phyloP scores from a whole-genome alignment of 2,797 vertebrate species.

The Onychomys torridus region DNA sequence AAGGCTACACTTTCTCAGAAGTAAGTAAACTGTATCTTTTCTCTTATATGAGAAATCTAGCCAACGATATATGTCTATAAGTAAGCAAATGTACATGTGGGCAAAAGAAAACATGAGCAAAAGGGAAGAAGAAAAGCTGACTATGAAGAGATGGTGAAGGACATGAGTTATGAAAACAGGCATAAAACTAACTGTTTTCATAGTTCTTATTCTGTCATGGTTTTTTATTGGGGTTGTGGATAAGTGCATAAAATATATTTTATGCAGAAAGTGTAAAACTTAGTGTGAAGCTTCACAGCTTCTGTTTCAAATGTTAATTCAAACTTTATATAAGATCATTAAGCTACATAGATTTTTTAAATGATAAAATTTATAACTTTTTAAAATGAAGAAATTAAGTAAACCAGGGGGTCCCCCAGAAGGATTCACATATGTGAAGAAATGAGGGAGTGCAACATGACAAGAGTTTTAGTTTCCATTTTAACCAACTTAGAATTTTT shows the following conservation, averaged over 20 bases:
- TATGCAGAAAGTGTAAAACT: not conserved
- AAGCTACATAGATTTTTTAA: not conserved
- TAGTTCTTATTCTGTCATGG: not conserved
- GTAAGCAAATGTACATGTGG: not conserved
- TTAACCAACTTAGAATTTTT: not conserved
- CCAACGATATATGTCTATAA: not conserved
- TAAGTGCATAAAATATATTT: not conserved
- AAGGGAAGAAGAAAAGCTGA: not conserved
- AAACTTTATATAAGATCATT: not conserved
- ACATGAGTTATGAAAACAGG: not conserved
- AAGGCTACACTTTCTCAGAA: not conserved
- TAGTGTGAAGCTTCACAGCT: not conserved
- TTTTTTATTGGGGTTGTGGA: not conserved
- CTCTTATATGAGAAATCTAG: not conserved
- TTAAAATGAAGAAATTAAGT: not conserved
- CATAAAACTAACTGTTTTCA: not conserved
- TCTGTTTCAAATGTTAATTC: not conserved
- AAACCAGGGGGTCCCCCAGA: fast-evolving
- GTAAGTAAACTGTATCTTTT: not conserved
- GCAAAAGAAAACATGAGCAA: not conserved
- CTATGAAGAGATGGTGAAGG: not conserved
- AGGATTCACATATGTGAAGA: not conserved
- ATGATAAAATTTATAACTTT: not conserved
- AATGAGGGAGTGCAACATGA: not conserved
- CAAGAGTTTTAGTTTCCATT: not conserved